phyloP scores from a whole-genome alignment of 1,140 invertebrate species.

The Hestina assimilis region DNA sequence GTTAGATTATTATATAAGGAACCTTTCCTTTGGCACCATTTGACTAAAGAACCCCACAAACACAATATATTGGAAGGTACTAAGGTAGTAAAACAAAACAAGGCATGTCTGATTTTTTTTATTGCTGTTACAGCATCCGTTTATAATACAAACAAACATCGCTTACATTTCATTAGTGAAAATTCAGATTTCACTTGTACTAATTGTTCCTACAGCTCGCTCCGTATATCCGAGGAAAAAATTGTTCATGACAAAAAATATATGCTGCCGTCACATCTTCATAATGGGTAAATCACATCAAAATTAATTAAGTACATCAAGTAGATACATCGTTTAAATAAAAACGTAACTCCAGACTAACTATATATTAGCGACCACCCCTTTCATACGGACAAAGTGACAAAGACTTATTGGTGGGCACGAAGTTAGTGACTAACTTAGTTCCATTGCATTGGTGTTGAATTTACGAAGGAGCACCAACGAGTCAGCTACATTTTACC shows the following conservation, averaged over 20 bases:
- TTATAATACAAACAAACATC: constrained; percentile 74
- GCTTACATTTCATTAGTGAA: constrained; percentile 69
- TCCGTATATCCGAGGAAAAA: constrained; percentile 27
- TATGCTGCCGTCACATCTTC: constrained; percentile 40
- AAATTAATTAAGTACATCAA: constrained; percentile 65
- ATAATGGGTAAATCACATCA: constrained; percentile 46
- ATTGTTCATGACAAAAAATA: constrained; percentile 56
- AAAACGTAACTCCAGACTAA: too few relatives aligned
- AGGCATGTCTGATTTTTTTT: constrained; percentile 71
- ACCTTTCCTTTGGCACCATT: too few relatives aligned
- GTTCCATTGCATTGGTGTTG: too few relatives aligned
- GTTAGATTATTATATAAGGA: too few relatives aligned
- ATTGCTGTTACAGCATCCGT: constrained; percentile 77
- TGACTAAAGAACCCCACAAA: too few relatives aligned
- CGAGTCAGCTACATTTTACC: too few relatives aligned
- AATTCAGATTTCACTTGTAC: constrained; percentile 62
- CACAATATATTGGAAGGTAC: too few relatives aligned
- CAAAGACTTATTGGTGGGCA: constrained; percentile 28
- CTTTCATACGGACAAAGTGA: too few relatives aligned
- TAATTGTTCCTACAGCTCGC: constrained; percentile 36
- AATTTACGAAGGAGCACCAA: too few relatives aligned
- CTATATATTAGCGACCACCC: too few relatives aligned
- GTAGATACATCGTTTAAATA: constrained; percentile 28
- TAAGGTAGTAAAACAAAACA: constrained; percentile 35
- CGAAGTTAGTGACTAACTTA: too few relatives aligned